phyloP scores from a whole-genome alignment of 2,888 invertebrate species.

The Timandra comae region DNA sequence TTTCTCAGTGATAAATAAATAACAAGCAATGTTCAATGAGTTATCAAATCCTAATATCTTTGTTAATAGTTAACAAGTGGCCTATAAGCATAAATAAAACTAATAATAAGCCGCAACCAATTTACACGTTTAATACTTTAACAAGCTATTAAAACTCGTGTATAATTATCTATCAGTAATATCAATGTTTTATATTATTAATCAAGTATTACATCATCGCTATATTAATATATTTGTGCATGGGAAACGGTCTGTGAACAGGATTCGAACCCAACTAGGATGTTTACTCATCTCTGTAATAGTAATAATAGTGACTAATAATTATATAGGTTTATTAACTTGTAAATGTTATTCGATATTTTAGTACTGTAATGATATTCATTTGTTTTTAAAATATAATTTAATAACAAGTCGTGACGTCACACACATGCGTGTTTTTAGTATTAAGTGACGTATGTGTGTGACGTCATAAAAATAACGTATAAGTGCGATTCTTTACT shows the following conservation, averaged over 20 bases:
- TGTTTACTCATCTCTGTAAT: slow-evolving; percentile 37
- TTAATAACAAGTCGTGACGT: too few relatives aligned
- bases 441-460: too few relatives aligned
- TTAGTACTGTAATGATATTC: neutral
- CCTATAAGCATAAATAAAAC: neutral
- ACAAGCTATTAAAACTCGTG: too few relatives aligned
- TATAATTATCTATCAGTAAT: too few relatives aligned
- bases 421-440: too few relatives aligned
- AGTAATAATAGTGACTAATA: slow-evolving; percentile 34
- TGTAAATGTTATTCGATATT: slow-evolving; percentile 10
- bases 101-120: neutral
- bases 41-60: too few relatives aligned
- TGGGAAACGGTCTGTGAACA: slow-evolving; percentile 40
- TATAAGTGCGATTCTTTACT: too few relatives aligned
- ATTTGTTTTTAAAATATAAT: too few relatives aligned
- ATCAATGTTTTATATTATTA: slow-evolving; percentile 19
- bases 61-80: too few relatives aligned
- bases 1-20: too few relatives aligned
- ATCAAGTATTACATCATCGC: slow-evolving; percentile 48
- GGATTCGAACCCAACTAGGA: slow-evolving; percentile 40
- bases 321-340: slow-evolving; percentile 2
- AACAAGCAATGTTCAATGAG: too few relatives aligned
- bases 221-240: slow-evolving; percentile 30
- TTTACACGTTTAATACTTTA: neutral
- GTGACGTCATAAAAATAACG: too few relatives aligned